These are phyloP conservation scores for Sebastes jordani DNA, from an alignment of 2,797 vertebrate species.

Conservation along the genomic window DNA sequence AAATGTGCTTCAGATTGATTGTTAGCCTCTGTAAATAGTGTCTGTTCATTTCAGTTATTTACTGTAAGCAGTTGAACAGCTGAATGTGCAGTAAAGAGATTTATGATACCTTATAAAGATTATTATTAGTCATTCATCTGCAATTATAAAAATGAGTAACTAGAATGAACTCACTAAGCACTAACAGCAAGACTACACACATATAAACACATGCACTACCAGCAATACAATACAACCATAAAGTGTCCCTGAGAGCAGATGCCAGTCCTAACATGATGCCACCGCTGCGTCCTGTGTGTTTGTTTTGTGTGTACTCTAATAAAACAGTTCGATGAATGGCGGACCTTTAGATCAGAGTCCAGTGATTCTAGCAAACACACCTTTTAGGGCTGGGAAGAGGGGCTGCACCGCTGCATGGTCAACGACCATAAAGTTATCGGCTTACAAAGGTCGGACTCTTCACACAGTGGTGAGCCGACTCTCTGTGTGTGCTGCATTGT, in stretches of 20 bases:
- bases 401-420: slow-evolving; percentile 18
- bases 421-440: slow-evolving; percentile 49
- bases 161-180: not conserved
- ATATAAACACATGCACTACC: not conserved
- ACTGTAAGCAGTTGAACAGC: not conserved
- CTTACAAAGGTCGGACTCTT: slow-evolving; percentile 24
- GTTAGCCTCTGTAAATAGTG: not conserved
- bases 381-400: not conserved
- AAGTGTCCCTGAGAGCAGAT: slow-evolving; percentile 38
- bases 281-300: slow-evolving; percentile 47
- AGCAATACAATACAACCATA: slow-evolving; percentile 2
- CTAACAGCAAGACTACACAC: not conserved
- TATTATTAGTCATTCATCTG: not conserved
- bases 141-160: slow-evolving; percentile 2
- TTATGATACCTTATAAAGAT: not conserved
- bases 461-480: not conserved
- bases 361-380: slow-evolving; percentile 57
- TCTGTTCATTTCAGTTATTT: not conserved
- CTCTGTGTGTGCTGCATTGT: not conserved
- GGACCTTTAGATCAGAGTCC: slow-evolving; percentile 74
- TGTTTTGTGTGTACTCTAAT: slow-evolving; percentile 58
- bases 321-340: slow-evolving; percentile 51
- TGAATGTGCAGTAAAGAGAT: not conserved
- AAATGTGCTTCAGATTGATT: not conserved
- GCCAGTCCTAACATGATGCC: slow-evolving; percentile 15